A percentile compares a stretch with the other conserved stretches of the same genome.
Evolutionary conservation across 2,113 vertebrate genomes (phyloP).

Genomic region (Phalacrocorax aristotelis): DNA sequence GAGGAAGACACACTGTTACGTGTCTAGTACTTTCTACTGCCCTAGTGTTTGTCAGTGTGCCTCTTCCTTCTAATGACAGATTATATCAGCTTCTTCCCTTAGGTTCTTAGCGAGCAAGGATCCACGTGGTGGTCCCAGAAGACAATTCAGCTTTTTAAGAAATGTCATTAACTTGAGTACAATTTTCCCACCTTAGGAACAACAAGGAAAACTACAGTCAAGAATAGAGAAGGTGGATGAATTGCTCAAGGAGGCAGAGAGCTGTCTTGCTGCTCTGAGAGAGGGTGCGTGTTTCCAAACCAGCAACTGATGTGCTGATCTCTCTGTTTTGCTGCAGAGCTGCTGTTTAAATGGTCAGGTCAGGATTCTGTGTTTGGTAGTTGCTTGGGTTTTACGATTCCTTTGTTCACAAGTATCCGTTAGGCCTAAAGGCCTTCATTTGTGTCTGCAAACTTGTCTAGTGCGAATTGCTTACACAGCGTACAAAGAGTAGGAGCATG

Average conservation of each 20-base stretch:
- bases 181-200: conserved; percentile 52
- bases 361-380: not conserved
- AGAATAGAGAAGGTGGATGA: conserved; percentile 59
- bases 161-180: not conserved
- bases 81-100: not conserved
- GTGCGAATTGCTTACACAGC: not conserved
- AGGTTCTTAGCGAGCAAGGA: not conserved
- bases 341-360: not conserved
- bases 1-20: not conserved
- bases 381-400: not conserved
- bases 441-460: not conserved
- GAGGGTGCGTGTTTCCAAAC: conserved; percentile 57
- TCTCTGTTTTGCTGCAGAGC: not conserved
- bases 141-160: not conserved
- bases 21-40: not conserved
- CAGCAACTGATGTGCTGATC: not conserved
- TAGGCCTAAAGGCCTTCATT: not conserved
- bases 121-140: not conserved
- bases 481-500: not conserved
- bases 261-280: conserved; percentile 54
- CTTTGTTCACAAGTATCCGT: not conserved
- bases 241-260: conserved; percentile 65
- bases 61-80: not conserved
- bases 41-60: not conserved
- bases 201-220: conserved; percentile 62